Evolutionary conservation across 2,797 vertebrate genomes (phyloP).

Genomic region (Discoglossus pictus): DNA sequence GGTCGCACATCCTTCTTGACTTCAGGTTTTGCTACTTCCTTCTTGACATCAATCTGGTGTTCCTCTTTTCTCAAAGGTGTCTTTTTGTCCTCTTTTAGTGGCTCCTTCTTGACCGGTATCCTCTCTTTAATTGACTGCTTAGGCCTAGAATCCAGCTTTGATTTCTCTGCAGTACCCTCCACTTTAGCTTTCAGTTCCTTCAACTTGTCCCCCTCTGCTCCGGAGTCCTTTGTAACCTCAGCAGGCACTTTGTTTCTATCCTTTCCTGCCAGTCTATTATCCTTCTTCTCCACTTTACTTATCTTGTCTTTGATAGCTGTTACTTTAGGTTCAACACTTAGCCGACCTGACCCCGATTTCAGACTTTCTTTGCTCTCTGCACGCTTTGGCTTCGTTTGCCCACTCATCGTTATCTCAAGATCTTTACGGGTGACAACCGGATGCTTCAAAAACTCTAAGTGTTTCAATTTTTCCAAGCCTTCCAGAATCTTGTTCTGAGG

Average conservation of each 20-base stretch:
- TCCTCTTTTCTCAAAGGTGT: slow-evolving; percentile 68
- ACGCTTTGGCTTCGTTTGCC: slow-evolving; percentile 65
- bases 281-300: slow-evolving; percentile 49
- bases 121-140: slow-evolving; percentile 68
- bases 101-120: slow-evolving; percentile 66
- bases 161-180: slow-evolving; percentile 16
- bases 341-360: slow-evolving; percentile 62
- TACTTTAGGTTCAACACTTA: slow-evolving; percentile 23
- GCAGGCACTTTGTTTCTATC: slow-evolving; percentile 37
- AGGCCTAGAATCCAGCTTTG: slow-evolving; percentile 54
- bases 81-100: slow-evolving; percentile 64
- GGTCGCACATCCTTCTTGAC: slow-evolving; percentile 71
- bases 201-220: slow-evolving; percentile 43
- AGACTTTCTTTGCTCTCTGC: slow-evolving; percentile 86
- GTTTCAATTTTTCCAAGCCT: slow-evolving; percentile 83
- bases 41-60: slow-evolving; percentile 67
- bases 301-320: slow-evolving; percentile 23
- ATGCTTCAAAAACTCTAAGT: slow-evolving; percentile 83
- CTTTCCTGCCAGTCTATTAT: slow-evolving; percentile 11
- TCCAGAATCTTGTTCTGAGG: slow-evolving; percentile 85
- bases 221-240: slow-evolving; percentile 21
- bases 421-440: slow-evolving; percentile 79
- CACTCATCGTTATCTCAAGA: slow-evolving; percentile 55
- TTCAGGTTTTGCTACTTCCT: slow-evolving; percentile 73
- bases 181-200: slow-evolving; percentile 52